These are phyloP conservation scores for Peromyscus melanophrys DNA, from an alignment of 2,797 vertebrate species.

Conservation along the genomic window DNA sequence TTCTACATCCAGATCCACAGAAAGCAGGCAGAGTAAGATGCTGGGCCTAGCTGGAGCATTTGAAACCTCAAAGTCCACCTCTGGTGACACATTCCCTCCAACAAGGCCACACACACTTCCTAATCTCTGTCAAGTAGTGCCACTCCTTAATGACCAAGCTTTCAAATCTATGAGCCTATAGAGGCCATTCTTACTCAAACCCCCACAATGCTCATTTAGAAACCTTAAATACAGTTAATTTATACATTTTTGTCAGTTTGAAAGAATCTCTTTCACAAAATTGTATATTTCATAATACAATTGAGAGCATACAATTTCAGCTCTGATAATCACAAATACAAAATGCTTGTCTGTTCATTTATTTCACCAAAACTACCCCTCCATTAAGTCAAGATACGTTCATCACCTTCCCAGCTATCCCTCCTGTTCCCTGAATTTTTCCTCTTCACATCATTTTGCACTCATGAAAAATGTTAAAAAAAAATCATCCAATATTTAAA, in stretches of 20 bases:
- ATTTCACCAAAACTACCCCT: not conserved
- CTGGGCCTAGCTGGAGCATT: not conserved
- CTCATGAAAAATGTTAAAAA: no score
- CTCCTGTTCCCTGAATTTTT: not conserved
- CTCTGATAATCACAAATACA: not conserved
- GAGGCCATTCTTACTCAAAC: not conserved
- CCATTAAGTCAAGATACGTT: not conserved
- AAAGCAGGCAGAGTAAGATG: not conserved
- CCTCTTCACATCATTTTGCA: not conserved
- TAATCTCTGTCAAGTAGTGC: not conserved
- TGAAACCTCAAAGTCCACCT: not conserved
- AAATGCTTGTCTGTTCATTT: not conserved
- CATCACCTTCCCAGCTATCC: not conserved
- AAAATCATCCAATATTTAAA: not conserved
- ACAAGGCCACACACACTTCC: not conserved
- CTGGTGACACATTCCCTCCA: not conserved
- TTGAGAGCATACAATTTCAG: not conserved
- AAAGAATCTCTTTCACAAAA: constrained; percentile 37
- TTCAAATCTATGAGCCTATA: not conserved
- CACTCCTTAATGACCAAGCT: not conserved
- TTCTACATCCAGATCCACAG: not conserved
- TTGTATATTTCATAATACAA: not conserved
- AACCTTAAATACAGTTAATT: constrained; percentile 46
- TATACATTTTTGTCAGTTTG: not conserved
- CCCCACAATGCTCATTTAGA: not conserved